A percentile compares a stretch with the other conserved stretches of the same genome.
These are phyloP conservation scores for Epinotia brunnichana DNA, from an alignment of 2,888 invertebrate genomes.

Conservation along the genomic window DNA sequence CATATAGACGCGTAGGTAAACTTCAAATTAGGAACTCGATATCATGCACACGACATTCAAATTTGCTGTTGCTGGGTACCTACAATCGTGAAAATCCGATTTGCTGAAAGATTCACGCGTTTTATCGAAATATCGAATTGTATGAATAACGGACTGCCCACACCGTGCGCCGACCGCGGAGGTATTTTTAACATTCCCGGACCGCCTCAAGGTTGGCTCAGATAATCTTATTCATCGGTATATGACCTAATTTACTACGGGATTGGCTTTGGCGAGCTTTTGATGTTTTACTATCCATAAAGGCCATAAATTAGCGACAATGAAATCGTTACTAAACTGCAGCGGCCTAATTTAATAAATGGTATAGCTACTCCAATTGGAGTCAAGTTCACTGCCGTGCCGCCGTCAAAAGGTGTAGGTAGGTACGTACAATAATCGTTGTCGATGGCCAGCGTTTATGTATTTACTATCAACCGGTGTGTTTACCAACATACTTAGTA, in stretches of 20 bases:
- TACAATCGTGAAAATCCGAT: neutral
- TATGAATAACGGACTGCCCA: constrained; percentile 60
- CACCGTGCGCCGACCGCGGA: constrained; percentile 66
- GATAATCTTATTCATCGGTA: constrained; percentile 80
- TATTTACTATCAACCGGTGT: constrained; percentile 44
- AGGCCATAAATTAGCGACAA: constrained; percentile 25
- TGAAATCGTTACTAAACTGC: constrained; percentile 13
- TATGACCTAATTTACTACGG: constrained; percentile 81
- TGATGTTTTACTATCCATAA: constrained; percentile 39
- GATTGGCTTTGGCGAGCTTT: constrained; percentile 44
- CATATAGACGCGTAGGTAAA: neutral
- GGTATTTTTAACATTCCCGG: constrained; percentile 84
- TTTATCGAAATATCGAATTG: constrained; percentile 68
- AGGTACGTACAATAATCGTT: constrained; percentile 14
- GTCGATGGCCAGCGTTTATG: constrained; percentile 33
- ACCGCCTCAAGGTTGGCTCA: constrained; percentile 81
- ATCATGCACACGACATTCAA: neutral
- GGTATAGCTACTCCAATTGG: constrained; percentile 39
- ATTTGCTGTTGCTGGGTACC: neutral
- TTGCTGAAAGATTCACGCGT: constrained; percentile 34
- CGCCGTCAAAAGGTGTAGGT: constrained; percentile 19
- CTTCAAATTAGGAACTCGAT: neutral
- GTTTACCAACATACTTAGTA: constrained; percentile 45
- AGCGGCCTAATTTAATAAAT: constrained; percentile 29
- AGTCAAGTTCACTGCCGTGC: constrained; percentile 51